Base-by-base conservation (phyloP, 2,113 vertebrate species). In the Odontophorus gujanensis region DNA sequence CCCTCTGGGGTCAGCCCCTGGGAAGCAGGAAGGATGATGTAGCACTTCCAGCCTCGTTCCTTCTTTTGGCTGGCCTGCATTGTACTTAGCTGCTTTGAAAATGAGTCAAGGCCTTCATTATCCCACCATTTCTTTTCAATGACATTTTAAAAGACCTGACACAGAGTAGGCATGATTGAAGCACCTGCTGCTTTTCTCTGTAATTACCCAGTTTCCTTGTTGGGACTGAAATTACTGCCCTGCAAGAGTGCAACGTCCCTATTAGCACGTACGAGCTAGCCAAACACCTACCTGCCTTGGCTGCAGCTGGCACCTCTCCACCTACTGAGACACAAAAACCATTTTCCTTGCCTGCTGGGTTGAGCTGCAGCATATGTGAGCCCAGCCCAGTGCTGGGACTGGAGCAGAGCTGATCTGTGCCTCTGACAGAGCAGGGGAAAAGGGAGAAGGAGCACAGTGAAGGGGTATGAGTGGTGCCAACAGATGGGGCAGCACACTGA, bases 141-240 rank as follows among this genome's bases (percentile, higher is more conserved):
- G 92, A 53, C 85, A 61, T 93, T 93, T 93, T 77, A 77, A 89
- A 94, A 91, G 85, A 94, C 59, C 79, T 85, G 90, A 80, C 85
- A 53, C 58, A 83, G 59, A 78, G 42, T 22, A 66, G 78, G 79
- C 53, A 57, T 63, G 73, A 75, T 63, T 67, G 89, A 94, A 85
- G 80, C 0, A 7, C 80, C 78, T 62, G 65, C 93, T 93, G 80
- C 71, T 95, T 92, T 77, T 91, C 85, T 94, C 78, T 93, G 92
- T 95, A 79, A 92, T 95, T 79, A 92, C 28, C n/a, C 57, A 5
- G n/a, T 81, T 96, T 90, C 79, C 83, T 89, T 57, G n/a, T 73
- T 93, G 87, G 95, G 74, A 81, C 85, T 83, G 47, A 75, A 92
- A 82, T 92, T 78, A 89, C 61, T 95, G 91, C 80, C 81, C 85